phyloP scores from a whole-genome alignment of 2,888 invertebrate species.

The Acronicta psi region DNA sequence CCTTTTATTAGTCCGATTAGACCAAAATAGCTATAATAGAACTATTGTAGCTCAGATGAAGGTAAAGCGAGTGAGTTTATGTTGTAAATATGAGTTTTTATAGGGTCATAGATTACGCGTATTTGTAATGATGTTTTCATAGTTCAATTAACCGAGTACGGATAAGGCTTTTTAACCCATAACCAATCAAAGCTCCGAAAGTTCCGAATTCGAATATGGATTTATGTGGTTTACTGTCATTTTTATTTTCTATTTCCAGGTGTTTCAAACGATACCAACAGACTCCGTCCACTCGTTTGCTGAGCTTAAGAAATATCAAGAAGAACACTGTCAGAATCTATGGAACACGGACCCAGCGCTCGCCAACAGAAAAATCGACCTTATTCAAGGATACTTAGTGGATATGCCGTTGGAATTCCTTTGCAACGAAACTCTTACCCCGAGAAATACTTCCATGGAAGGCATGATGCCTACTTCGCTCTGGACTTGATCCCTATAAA shows the following conservation, averaged over 20 bases:
- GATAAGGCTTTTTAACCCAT: too few species aligned
- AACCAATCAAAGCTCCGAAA: too few species aligned
- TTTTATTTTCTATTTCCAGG: conserved; percentile 72
- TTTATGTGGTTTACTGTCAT: too few species aligned
- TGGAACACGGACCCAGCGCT: conserved; percentile 92
- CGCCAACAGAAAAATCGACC: conserved; percentile 92
- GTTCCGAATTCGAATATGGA: too few species aligned
- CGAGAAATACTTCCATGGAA: conserved; percentile 95
- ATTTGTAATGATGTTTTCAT: too few species aligned
- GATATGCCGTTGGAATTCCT: conserved; percentile 96
- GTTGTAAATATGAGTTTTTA: too few species aligned
- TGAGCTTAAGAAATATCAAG: conserved; percentile 93
- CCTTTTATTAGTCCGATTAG: too few species aligned
- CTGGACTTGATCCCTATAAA: conserved; percentile 91
- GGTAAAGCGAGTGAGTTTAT: too few species aligned
- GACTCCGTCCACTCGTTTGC: conserved; percentile 94
- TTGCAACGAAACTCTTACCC: conserved; percentile 95
- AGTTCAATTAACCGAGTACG: too few species aligned
- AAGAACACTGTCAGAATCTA: conserved; percentile 90
- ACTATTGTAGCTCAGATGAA: too few species aligned
- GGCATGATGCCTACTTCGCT: conserved; percentile 97
- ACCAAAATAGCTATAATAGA: too few species aligned
- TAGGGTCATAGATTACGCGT: too few species aligned
- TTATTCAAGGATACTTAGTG: conserved; percentile 96
- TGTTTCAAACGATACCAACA: conserved; percentile 97